A percentile compares a stretch with the other conserved stretches of the same genome.
Evolutionary conservation across 2,113 vertebrate genomes (phyloP).

Genomic region (Baryphthengus martii): DNA sequence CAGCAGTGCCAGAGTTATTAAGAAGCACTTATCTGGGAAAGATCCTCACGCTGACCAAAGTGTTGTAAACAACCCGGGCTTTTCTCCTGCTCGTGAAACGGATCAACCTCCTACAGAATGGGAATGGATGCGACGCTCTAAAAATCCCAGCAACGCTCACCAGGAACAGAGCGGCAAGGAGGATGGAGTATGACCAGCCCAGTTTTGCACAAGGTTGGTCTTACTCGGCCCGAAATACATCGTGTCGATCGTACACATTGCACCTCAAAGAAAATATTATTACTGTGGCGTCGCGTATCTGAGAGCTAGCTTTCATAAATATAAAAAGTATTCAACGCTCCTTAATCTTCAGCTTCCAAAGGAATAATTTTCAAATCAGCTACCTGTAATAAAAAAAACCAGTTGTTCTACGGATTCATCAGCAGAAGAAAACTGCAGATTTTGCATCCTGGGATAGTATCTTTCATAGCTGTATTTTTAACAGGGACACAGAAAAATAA

Average conservation of each 20-base stretch:
- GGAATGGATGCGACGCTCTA: not conserved
- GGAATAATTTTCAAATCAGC: not conserved
- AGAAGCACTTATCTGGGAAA: not conserved
- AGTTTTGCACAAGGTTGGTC: fast-evolving
- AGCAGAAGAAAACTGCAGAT: not conserved
- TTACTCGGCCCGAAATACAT: not conserved
- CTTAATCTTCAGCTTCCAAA: not conserved
- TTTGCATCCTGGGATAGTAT: not conserved
- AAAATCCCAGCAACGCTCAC: not conserved
- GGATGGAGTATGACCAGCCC: not conserved
- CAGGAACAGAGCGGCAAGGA: too few species aligned
- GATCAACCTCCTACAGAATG: not conserved
- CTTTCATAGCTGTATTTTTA: not conserved
- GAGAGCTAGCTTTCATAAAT: not conserved
- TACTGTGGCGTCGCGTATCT: not conserved
- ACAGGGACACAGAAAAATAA: conserved; percentile 25
- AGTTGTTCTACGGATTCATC: not conserved
- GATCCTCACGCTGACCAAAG: not conserved
- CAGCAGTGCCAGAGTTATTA: too few species aligned
- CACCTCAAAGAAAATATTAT: not conserved
- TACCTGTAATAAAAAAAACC: not conserved
- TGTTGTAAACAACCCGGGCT: not conserved
- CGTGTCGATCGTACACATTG: fast-evolving
- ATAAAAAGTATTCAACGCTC: fast-evolving
- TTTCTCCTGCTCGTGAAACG: fast-evolving